A percentile compares a stretch with the other conserved stretches of the same genome.
Evolutionary conservation across 2,113 vertebrate species (phyloP).

Genomic region (Malurus cyaneus): DNA sequence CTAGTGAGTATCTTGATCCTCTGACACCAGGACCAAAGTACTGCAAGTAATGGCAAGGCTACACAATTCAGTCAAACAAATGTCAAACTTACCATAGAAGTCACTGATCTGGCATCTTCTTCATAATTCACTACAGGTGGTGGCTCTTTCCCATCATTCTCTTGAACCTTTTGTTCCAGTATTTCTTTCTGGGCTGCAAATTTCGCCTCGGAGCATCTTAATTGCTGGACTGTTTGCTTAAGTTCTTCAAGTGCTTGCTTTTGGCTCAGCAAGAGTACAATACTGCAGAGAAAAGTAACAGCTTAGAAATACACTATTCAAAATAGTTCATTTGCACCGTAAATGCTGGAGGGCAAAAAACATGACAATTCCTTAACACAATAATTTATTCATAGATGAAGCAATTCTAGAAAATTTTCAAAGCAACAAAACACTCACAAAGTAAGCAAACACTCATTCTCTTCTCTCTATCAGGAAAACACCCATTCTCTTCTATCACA

Average conservation of each 20-base stretch:
- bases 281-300: conserved; percentile 68
- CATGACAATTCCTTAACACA: not conserved
- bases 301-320: not conserved
- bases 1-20: not conserved
- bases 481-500: not conserved
- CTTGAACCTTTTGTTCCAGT: conserved; percentile 88
- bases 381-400: not conserved
- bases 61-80: not conserved
- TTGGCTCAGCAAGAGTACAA: conserved; percentile 88
- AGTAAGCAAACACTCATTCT: not conserved
- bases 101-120: conserved; percentile 92
- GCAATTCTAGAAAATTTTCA: not conserved
- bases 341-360: not conserved
- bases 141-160: conserved; percentile 89
- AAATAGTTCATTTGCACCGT: not conserved
- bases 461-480: not conserved
- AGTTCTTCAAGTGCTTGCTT: conserved; percentile 91
- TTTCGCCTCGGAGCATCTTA: conserved; percentile 88
- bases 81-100: conserved; percentile 83
- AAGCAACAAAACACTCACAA: not conserved
- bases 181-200: conserved; percentile 89
- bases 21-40: not conserved
- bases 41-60: not conserved
- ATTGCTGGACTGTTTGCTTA: conserved; percentile 88
- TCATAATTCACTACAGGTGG: conserved; percentile 91